These are phyloP conservation scores for Megamerina dolium DNA, from an alignment of 2,888 invertebrate species.

Conservation along the genomic window DNA sequence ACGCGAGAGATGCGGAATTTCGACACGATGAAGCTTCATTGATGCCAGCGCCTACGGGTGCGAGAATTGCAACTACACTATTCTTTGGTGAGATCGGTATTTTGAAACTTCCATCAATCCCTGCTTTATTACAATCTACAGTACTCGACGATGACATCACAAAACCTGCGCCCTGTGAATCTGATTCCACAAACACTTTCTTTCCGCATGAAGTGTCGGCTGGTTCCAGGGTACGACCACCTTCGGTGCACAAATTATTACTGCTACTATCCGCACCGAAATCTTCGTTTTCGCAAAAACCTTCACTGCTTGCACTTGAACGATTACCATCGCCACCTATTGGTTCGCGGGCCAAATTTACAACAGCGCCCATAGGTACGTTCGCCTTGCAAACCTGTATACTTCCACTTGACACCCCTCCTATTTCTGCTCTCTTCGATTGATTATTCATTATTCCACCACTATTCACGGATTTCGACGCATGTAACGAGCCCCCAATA, in stretches of 20 bases:
- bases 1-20: constrained; percentile 31
- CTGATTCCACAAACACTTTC: constrained; percentile 26
- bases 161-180: constrained; percentile 43
- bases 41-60: constrained; percentile 16
- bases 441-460: constrained; percentile 7
- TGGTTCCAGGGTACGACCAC: constrained; percentile 28
- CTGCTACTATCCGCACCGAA: constrained; percentile 67
- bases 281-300: constrained; percentile 91
- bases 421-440: background rate
- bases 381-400: too few relatives aligned
- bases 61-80: constrained; percentile 9
- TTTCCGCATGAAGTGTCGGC: constrained; percentile 7
- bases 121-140: constrained; percentile 6
- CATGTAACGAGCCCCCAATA: background rate
- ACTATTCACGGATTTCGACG: constrained; percentile 1
- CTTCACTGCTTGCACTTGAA: constrained; percentile 91
- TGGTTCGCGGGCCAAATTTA: constrained; percentile 21
- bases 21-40: constrained; percentile 26
- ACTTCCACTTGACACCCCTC: constrained; percentile 7
- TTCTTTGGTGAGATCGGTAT: constrained; percentile 19
- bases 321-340: constrained; percentile 66
- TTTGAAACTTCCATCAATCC: constrained; percentile 18
- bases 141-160: constrained; percentile 31
- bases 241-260: constrained; percentile 49
- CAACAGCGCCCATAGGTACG: constrained; percentile 11